Evolutionary conservation across 2,888 invertebrate species (phyloP), one percentile per base, ranked within the genome.

Genomic region (Didymodactylos carnosus): DNA sequence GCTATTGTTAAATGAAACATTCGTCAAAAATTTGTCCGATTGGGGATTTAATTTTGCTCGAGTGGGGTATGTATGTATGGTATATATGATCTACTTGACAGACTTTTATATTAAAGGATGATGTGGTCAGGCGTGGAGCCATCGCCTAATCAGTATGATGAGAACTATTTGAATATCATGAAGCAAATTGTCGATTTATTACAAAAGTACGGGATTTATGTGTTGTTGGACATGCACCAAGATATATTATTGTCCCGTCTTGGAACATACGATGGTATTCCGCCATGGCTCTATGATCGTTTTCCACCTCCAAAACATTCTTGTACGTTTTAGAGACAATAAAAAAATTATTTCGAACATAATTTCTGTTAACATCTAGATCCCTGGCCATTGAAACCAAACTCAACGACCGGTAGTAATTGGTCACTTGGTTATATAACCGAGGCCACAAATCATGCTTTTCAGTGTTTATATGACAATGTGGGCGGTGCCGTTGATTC

Each of bases 1-100:
- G 5, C 35, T 35, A 62, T n/a, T 62, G 35, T 35, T 62, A 3
- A 70, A 77, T 29, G 75, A 76, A 8, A 78, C 78, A 5, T 62
- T 71, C 41, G 76, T 80, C 14, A 53, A 72, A 2, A 73, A 76
- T 40, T 77, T 76, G 51, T 72, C 76, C 39, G 73, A 77, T 29
- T 79, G 79, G 78, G 80, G 80, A 14, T 79, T 80, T 76, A 80
- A 80, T 76, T 78, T 76, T 2, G 77, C 80, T 6, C 76, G 80
- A 35, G 72, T 80, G n/a, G 80, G 80, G 62, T 62, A 62, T 35
- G 16, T 8, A 27, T 27, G 5, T 27, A 27, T 6, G 5, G 25
- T 10, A 3, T n/a, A 23, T 23, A 10, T 23, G 3, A 7, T 16
- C 16, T 1, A 27, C 13, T 2, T 16, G 14, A 6, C 13, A n/a